Conservation (phyloP, 2,797 vertebrate genomes). For the Pelodytes ibericus region DNA sequence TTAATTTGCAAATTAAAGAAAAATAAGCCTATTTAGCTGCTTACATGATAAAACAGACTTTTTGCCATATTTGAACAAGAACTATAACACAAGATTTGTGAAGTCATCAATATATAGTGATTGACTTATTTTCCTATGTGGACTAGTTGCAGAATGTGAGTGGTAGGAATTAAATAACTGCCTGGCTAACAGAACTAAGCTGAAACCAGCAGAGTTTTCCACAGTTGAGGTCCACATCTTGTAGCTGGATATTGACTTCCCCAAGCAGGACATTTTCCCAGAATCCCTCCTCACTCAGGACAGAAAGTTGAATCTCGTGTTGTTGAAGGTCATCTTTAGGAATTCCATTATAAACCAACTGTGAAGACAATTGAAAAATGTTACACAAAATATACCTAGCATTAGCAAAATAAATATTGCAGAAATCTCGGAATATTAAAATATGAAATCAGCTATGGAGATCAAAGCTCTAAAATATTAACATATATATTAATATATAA, state of each 20-base stretch:
- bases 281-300: constrained; percentile 90
- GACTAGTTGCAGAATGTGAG: neutral
- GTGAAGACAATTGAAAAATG: neutral
- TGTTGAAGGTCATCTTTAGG: constrained; percentile 90
- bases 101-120: neutral
- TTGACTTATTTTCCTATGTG: neutral
- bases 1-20: too few species aligned
- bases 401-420: neutral
- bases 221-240: constrained; percentile 81
- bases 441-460: too few species aligned
- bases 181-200: constrained; percentile 75
- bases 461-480: too few species aligned
- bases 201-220: constrained; percentile 94
- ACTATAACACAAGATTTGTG: too few species aligned
- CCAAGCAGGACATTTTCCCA: constrained; percentile 95
- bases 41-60: too few species aligned
- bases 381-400: neutral
- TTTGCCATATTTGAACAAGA: too few species aligned
- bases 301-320: constrained; percentile 89
- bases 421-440: too few species aligned
- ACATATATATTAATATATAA: too few species aligned
- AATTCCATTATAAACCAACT: constrained; percentile 93
- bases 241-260: constrained; percentile 86
- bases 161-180: constrained; percentile 66
- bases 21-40: too few species aligned